These are phyloP conservation scores for Heliocidaris tuberculata DNA, from an alignment of 35 echinoderm and acorn worm genomes.

Conservation along the genomic window DNA sequence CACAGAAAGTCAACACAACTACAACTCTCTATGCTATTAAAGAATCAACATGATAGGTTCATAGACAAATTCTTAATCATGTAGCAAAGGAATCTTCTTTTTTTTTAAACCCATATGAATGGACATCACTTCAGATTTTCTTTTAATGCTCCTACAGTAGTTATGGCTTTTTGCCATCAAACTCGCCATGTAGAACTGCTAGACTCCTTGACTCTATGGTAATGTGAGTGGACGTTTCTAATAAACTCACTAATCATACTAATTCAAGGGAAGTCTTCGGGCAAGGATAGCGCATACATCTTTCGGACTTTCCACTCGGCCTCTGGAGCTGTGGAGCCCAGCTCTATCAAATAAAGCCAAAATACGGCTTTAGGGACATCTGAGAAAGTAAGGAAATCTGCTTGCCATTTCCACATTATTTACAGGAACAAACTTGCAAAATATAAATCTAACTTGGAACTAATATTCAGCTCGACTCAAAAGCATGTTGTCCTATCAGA, in stretches of 20 bases:
- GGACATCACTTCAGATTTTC: not conserved
- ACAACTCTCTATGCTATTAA: too few relatives aligned
- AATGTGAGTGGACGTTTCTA: constrained; percentile 10
- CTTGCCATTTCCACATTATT: not conserved
- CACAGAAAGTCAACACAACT: too few relatives aligned
- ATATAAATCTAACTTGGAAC: too few relatives aligned
- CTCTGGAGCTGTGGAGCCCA: not conserved
- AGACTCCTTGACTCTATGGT: not conserved
- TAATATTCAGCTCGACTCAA: too few relatives aligned
- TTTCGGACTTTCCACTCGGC: not conserved
- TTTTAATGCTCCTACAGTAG: not conserved
- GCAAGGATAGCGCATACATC: not conserved
- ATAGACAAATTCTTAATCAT: too few relatives aligned
- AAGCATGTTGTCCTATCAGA: too few relatives aligned
- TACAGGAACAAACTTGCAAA: too few relatives aligned
- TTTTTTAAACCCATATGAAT: too few relatives aligned
- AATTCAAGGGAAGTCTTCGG: not conserved
- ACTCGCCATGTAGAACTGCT: not conserved
- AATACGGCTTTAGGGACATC: not conserved
- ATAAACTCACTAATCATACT: constrained; percentile 12
- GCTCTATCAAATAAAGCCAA: not conserved
- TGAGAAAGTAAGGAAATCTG: not conserved
- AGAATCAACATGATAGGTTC: too few relatives aligned
- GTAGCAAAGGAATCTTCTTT: too few relatives aligned
- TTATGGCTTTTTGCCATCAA: not conserved